Percentiles rank a stretch among this genome's conserved stretches.
Evolutionary conservation across 2,888 invertebrate species (phyloP).

Genomic region (Sialis fuliginosa): DNA sequence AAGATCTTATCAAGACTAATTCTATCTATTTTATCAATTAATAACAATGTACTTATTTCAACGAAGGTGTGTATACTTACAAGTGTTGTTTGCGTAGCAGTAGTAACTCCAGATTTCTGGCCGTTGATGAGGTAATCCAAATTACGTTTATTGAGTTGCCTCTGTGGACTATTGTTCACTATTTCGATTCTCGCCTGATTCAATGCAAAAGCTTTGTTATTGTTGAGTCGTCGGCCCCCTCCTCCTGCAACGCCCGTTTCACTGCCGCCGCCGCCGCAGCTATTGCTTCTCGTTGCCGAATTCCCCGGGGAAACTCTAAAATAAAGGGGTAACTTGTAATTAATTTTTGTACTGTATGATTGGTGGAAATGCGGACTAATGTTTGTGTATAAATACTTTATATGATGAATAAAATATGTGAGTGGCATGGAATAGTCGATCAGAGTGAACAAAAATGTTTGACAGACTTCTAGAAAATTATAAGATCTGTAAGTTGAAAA

Average conservation of each 20-base stretch:
- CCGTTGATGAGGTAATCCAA: conserved; percentile 14
- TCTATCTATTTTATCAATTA: no score
- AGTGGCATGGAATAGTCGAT: no score
- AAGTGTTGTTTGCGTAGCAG: conserved; percentile 63
- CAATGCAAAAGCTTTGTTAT: conserved; percentile 19
- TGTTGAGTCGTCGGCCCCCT: conserved; percentile 9
- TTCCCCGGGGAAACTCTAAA: conserved; percentile 54
- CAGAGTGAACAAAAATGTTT: no score
- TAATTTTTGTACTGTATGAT: no score
- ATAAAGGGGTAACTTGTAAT: conserved; percentile 9
- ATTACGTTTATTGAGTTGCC: conserved; percentile 23
- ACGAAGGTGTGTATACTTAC: conserved; percentile 28
- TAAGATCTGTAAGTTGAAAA: no score
- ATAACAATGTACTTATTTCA: no score
- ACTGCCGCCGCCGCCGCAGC: conserved; percentile 8
- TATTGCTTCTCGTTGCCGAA: conserved; percentile 38
- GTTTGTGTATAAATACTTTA: no score
- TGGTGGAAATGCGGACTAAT: no score
- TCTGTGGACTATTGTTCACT: conserved; percentile 20
- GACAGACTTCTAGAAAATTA: no score
- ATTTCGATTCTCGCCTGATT: conserved; percentile 18
- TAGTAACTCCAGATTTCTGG: conserved; percentile 17
- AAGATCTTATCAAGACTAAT: no score
- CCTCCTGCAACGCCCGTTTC: conserved; percentile 17
- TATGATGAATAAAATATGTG: no score